Base-by-base conservation (phyloP, 2,797 vertebrate species). In the Myotis pilosus region DNA sequence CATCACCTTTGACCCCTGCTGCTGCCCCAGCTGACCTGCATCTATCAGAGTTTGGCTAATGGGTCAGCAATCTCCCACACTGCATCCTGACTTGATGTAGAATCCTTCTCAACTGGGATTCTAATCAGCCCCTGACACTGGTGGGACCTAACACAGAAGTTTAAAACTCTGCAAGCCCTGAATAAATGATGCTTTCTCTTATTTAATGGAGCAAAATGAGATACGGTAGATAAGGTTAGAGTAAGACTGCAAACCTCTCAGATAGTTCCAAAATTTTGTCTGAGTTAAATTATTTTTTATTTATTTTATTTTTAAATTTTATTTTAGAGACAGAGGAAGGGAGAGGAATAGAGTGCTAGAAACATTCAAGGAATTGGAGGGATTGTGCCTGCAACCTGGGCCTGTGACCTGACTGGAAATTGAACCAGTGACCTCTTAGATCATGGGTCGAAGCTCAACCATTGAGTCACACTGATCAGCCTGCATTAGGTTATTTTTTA, bases 1-100 rank as follows among this genome's bases (percentile, higher is more conserved):
- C 19, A 30, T 8, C 4, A 60, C 11, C 2, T 38, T 38, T 4
- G 10, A 8, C 5, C 71, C 19, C 0, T 0, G 8, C 12, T 8
- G 22, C 15, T 55, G 41, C 5, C 49, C 28, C n/a, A 41, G 30
- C 2, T 38, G 4, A 25, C 44, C 53, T n/a, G 25, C 4, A 6
- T 7, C 13, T 17, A 6, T 12, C 30, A 28, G 28, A 66, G 2
- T 1, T 11, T 23, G 38, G 4, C 19, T 0, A 11, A 49, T 6
- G 30, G 7, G 28, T 28, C 22, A 5, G 6, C 4, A 23, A 4
- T 44, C 15, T 22, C 15, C 38, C 30, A 30, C 47, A 11, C 0
- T 3, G 25, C 62, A 11, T 38, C 22, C 19, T 85, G 11, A 23
- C n/a, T 38, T 44, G 23, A 71, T 5, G 33, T 84, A 30, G 28